Conservation (phyloP, 2,797 vertebrate species). For the Perodicticus potto region DNA sequence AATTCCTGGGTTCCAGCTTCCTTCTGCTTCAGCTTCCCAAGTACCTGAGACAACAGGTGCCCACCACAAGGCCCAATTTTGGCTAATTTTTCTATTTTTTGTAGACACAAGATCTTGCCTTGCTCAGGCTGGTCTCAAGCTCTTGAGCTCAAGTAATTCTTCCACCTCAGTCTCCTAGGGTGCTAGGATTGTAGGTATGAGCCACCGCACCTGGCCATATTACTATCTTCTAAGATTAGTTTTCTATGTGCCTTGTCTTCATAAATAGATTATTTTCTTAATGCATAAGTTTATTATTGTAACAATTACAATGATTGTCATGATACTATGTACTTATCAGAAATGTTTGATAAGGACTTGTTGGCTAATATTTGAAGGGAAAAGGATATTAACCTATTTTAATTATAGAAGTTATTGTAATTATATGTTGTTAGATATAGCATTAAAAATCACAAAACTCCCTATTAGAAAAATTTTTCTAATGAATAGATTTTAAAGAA, state of each 20-base stretch:
- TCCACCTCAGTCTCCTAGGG: no score
- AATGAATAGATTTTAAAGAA: constrained; percentile 48
- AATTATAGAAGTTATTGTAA: not conserved
- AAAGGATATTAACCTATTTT: constrained; percentile 47
- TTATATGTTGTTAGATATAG: not conserved
- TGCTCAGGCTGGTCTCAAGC: no score
- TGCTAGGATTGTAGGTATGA: no score
- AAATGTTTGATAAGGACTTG: constrained; percentile 33
- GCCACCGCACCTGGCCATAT: not conserved
- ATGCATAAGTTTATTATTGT: not conserved
- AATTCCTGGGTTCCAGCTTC: no score
- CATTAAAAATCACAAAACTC: not conserved
- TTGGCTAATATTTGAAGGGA: not conserved
- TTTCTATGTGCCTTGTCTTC: not conserved
- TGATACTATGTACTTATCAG: not conserved
- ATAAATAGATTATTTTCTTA: constrained; percentile 23
- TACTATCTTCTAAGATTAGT: not conserved
- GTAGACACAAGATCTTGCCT: no score
- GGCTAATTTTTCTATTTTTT: no score
- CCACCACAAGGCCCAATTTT: no score
- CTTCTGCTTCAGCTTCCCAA: no score
- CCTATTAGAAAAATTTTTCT: not conserved
- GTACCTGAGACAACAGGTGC: no score
- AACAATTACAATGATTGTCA: not conserved
- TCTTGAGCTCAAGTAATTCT: no score